A percentile compares a stretch with the other conserved stretches of the same genome.
Conservation (phyloP, 35 echinoderm and acorn worm species). For the Stichopus chloronotus region DNA sequence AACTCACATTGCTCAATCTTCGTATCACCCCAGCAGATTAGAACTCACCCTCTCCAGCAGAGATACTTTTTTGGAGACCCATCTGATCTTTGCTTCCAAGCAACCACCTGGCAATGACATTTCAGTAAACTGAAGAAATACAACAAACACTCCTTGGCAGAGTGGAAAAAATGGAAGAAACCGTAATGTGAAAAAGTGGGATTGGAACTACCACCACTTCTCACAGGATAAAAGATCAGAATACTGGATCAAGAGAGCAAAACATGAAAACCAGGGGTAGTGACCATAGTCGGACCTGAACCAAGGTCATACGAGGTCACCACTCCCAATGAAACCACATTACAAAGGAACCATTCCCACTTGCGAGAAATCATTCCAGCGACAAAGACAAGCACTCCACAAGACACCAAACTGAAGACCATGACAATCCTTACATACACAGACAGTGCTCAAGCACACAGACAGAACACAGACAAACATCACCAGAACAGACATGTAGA, state of each 20-base stretch:
- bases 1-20: conserved; percentile 58
- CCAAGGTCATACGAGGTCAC: conserved; percentile 50
- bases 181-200: conserved; percentile 31
- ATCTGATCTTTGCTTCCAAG: conserved; percentile 47
- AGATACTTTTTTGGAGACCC: conserved; percentile 65
- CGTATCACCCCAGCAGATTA: conserved; percentile 59
- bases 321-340: conserved; percentile 46
- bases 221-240: conserved; percentile 49
- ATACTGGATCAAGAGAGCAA: conserved; percentile 16
- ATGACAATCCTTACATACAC: not conserved
- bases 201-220: conserved; percentile 33
- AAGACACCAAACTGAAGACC: too few relatives aligned
- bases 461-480: too few relatives aligned
- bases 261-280: conserved; percentile 54
- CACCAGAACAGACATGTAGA: too few relatives aligned
- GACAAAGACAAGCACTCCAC: too few relatives aligned
- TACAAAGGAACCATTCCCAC: conserved; percentile 13
- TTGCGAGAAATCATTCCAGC: too few relatives aligned
- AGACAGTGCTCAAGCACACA: too few relatives aligned
- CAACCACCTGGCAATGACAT: not conserved
- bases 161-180: conserved; percentile 51
- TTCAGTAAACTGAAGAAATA: not conserved
- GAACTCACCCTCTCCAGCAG: conserved; percentile 49
- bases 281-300: conserved; percentile 44
- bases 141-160: conserved; percentile 1